Evolutionary conservation across 2,888 invertebrate species (phyloP).

Genomic region (Eupithecia subfuscata): DNA sequence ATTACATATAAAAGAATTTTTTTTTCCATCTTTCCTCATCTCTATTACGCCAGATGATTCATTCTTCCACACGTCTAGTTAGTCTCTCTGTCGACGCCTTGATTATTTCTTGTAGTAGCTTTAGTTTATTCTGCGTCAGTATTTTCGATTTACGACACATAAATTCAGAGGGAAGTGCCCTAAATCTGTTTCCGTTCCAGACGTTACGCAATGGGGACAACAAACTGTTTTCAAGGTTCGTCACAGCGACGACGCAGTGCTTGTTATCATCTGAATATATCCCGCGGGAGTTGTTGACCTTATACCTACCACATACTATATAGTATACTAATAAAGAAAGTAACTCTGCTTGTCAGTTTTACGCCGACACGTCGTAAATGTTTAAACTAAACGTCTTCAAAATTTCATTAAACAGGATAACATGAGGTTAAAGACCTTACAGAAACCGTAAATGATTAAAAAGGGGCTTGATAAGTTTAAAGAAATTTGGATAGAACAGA

Average conservation of each 20-base stretch:
- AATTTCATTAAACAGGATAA: neutral
- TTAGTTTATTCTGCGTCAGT: neutral
- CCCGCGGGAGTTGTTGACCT: constrained; percentile 1
- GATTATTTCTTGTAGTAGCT: neutral
- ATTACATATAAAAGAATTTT: neutral
- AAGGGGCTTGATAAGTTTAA: neutral
- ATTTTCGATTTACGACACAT: neutral
- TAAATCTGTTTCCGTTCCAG: constrained; percentile 26
- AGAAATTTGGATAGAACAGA: neutral
- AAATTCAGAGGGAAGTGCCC: constrained; percentile 15
- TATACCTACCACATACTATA: neutral
- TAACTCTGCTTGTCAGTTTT: neutral
- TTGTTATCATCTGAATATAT: neutral
- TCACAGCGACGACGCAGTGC: neutral
- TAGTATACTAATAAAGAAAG: neutral
- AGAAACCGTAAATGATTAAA: neutral
- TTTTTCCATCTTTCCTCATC: neutral
- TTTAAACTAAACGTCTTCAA: neutral
- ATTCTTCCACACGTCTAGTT: neutral
- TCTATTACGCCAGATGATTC: neutral
- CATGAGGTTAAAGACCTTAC: neutral
- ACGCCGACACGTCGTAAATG: neutral
- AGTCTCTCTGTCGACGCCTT: neutral
- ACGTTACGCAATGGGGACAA: constrained; percentile 33
- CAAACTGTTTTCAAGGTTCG: constrained; percentile 32